Evolutionary conservation across 2,113 vertebrate species (phyloP).

Genomic region (Aplodontia rufa): DNA sequence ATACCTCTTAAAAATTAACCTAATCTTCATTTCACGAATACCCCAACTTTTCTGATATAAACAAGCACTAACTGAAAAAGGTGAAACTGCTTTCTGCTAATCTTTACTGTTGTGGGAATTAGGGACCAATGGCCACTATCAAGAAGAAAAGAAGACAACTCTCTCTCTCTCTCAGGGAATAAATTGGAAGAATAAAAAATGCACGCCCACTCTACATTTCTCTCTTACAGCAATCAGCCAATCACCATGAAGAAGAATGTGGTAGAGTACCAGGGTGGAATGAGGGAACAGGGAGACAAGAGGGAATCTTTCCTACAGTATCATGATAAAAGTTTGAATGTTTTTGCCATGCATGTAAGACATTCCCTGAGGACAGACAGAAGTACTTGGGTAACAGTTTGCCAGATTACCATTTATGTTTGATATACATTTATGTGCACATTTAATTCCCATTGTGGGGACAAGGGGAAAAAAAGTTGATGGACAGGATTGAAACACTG

Average conservation of each 20-base stretch:
- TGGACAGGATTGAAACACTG: too few relatives aligned
- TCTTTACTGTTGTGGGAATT: background rate
- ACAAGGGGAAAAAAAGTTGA: too few relatives aligned
- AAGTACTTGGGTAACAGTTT: background rate
- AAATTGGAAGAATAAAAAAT: background rate
- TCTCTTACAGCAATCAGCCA: background rate
- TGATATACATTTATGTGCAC: background rate
- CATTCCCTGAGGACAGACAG: background rate
- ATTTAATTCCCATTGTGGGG: background rate
- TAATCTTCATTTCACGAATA: too few relatives aligned
- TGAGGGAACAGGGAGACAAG: background rate
- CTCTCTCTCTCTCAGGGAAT: background rate
- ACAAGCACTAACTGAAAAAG: background rate
- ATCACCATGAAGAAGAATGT: background rate
- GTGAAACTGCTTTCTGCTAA: background rate
- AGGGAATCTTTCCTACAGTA: background rate
- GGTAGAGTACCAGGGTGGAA: rapidly evolving
- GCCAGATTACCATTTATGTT: background rate
- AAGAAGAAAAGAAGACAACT: background rate
- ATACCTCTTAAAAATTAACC: background rate
- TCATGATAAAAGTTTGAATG: background rate
- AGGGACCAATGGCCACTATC: too few relatives aligned
- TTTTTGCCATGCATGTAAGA: background rate
- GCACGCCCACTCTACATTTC: background rate
- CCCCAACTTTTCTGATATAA: background rate